A percentile compares a stretch with the other conserved stretches of the same genome.
Conservation (phyloP, 2,797 vertebrate genomes). For the Acanthurus lineatus region DNA sequence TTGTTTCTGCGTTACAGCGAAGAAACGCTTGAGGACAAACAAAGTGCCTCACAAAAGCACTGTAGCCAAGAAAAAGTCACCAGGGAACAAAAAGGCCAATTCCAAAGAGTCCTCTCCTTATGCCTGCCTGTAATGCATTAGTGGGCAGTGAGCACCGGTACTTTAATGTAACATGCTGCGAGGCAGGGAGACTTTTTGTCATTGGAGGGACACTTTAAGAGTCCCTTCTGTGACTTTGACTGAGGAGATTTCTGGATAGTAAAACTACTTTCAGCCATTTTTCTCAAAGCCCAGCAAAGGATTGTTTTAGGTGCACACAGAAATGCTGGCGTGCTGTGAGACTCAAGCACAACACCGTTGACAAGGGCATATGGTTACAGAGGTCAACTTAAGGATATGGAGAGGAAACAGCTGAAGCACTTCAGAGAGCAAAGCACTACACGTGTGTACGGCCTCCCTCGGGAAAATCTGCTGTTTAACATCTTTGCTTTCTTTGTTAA, state of each 20-base stretch:
- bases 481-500: not conserved
- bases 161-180: constrained; percentile 38
- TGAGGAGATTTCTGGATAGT: not conserved
- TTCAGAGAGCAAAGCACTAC: not conserved
- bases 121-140: constrained; percentile 38
- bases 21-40: constrained; percentile 50
- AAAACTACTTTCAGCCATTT: not conserved
- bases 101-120: constrained; percentile 27
- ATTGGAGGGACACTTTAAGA: not conserved
- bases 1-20: constrained; percentile 8
- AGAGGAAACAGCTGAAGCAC: constrained; percentile 31
- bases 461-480: no score
- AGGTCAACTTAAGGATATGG: constrained; percentile 44
- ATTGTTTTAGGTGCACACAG: constrained; percentile 43
- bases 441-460: not conserved
- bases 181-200: constrained; percentile 32
- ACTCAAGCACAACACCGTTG: constrained; percentile 25
- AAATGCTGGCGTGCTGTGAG: constrained; percentile 15
- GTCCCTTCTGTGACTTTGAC: not conserved
- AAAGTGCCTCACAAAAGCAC: constrained; percentile 10
- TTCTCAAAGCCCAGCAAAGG: not conserved
- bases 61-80: constrained; percentile 29
- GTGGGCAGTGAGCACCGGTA: constrained; percentile 19
- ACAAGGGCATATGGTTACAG: constrained; percentile 64
- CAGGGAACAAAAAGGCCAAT: constrained; percentile 28